phyloP scores from a whole-genome alignment of 2,113 vertebrate genomes.

The Muntiacus reevesi region DNA sequence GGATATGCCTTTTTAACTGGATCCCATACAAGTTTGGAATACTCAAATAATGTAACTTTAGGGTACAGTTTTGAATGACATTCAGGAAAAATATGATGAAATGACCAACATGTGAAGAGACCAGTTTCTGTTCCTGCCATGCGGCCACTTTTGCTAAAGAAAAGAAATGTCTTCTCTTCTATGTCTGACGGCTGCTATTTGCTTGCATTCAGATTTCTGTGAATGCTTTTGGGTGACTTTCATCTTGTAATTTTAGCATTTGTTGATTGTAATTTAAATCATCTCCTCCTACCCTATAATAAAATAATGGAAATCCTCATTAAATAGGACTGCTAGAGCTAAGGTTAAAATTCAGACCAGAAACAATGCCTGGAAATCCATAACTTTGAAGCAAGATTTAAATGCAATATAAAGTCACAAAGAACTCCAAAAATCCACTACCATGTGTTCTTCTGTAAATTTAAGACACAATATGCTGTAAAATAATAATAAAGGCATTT shows the following conservation, averaged over 20 bases:
- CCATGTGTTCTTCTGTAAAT: neutral
- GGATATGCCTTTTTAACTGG: neutral
- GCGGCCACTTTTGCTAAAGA: neutral
- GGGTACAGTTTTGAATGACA: neutral
- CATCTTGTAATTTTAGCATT: neutral
- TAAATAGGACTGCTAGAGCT: neutral
- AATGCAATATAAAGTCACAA: neutral
- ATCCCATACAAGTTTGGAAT: neutral
- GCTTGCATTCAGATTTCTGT: neutral
- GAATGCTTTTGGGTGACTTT: neutral
- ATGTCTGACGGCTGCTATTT: neutral
- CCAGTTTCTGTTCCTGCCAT: neutral
- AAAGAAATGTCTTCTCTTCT: neutral
- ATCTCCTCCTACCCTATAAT: neutral
- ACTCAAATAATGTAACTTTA: neutral
- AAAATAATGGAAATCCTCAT: neutral
- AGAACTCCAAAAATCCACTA: neutral
- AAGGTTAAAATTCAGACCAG: neutral
- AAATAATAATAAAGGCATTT: neutral
- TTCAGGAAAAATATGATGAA: neutral
- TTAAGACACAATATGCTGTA: neutral
- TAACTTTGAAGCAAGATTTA: neutral
- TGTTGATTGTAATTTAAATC: neutral
- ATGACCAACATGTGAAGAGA: neutral
- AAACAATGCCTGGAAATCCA: neutral